phyloP scores from a whole-genome alignment of 2,113 vertebrate species.

The Bufo bufo region DNA sequence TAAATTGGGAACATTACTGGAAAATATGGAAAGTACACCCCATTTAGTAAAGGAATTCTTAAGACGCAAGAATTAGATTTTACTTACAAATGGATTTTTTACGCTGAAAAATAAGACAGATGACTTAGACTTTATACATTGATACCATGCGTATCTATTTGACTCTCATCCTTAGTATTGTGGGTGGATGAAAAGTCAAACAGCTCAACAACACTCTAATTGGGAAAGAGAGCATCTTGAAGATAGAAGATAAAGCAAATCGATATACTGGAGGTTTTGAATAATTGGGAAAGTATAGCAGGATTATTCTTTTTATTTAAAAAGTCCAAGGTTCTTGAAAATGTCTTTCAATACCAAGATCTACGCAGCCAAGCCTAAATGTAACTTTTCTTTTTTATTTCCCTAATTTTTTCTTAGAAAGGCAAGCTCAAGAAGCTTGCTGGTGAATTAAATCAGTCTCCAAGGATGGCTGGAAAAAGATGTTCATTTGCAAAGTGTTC shows the following conservation, averaged over 20 bases:
- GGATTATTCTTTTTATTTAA: slow-evolving; percentile 33
- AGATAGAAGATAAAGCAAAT: slow-evolving; percentile 1
- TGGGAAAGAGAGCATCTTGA: slow-evolving; percentile 6
- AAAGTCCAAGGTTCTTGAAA: slow-evolving; percentile 38
- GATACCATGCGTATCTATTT: not conserved
- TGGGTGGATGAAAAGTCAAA: slow-evolving; percentile 13
- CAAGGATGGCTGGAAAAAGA: slow-evolving; percentile 38
- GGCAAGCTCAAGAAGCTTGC: slow-evolving; percentile 15
- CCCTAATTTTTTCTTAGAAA: not conserved
- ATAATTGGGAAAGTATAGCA: slow-evolving; percentile 34
- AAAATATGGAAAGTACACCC: not conserved
- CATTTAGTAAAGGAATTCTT: not conserved
- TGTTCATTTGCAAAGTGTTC: slow-evolving; percentile 38
- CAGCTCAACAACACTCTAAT: slow-evolving; percentile 30
- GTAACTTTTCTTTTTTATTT: not conserved
- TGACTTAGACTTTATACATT: not conserved
- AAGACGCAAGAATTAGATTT: not conserved
- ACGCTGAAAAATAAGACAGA: not conserved
- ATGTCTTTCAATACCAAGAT: slow-evolving; percentile 16
- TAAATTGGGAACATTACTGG: not conserved
- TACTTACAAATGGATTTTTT: not conserved
- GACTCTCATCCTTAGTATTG: not conserved
- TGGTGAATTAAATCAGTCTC: slow-evolving; percentile 48
- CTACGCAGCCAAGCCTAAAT: not conserved
- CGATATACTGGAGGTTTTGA: slow-evolving; percentile 26